phyloP scores from a whole-genome alignment of 2,113 vertebrate genomes.

The Callionymus lyra region DNA sequence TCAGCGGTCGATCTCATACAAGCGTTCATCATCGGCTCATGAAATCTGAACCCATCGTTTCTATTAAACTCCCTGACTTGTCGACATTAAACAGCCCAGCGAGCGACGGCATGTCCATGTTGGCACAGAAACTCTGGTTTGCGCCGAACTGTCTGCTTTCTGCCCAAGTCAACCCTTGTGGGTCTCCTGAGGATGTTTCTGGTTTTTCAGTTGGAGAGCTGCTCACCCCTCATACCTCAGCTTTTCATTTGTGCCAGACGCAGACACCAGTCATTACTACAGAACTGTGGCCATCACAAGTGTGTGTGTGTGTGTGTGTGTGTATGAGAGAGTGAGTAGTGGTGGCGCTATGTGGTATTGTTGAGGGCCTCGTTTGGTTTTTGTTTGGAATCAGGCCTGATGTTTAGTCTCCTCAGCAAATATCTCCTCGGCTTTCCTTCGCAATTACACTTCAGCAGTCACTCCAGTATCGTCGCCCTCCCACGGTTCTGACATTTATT shows the following conservation, averaged over 20 bases:
- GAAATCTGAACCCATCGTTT: slow-evolving; percentile 37
- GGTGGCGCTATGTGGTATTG: slow-evolving; percentile 64
- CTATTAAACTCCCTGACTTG: slow-evolving; percentile 26
- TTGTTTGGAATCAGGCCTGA: slow-evolving; percentile 59
- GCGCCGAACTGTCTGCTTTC: slow-evolving; percentile 49
- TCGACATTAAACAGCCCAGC: background rate
- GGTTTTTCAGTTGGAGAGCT: slow-evolving; percentile 54
- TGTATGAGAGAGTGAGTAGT: slow-evolving; percentile 40
- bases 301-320: slow-evolving; percentile 22
- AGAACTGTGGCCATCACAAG: slow-evolving; percentile 53
- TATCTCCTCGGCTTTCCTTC: slow-evolving; percentile 48
- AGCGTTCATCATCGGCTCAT: slow-evolving; percentile 16
- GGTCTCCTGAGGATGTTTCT: slow-evolving; percentile 55
- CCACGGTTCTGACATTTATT: slow-evolving; percentile 20
- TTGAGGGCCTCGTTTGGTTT: slow-evolving; percentile 56
- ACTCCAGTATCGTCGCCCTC: slow-evolving; percentile 28
- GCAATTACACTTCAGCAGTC: slow-evolving; percentile 41
- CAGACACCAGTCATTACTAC: slow-evolving; percentile 68
- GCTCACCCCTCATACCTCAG: slow-evolving; percentile 46
- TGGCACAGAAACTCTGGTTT: slow-evolving; percentile 31
- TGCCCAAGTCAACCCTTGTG: slow-evolving; percentile 43
- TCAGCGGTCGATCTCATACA: slow-evolving; percentile 6
- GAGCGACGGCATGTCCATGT: slow-evolving; percentile 22
- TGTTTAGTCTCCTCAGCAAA: slow-evolving; percentile 66
- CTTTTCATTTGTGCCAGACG: slow-evolving; percentile 62